phyloP scores from a whole-genome alignment of 2,888 invertebrate species.

The Trilocha varians region DNA sequence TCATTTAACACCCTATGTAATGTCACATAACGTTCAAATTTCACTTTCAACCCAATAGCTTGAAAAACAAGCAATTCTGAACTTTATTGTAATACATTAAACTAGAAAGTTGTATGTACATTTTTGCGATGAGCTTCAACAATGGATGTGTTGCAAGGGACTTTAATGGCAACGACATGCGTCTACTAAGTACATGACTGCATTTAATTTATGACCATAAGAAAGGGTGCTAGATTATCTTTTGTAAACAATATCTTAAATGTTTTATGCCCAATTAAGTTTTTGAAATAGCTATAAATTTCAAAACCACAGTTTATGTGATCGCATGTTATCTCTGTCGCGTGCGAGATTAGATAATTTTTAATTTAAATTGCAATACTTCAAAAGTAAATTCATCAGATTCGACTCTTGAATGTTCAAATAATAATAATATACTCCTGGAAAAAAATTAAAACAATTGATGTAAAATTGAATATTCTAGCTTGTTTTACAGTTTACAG shows the following conservation, averaged over 20 bases:
- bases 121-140: conserved; percentile 15
- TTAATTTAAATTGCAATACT: too few relatives aligned
- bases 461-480: too few relatives aligned
- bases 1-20: neutral
- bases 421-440: too few relatives aligned
- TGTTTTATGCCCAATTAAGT: conserved; percentile 57
- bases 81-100: conserved; percentile 27
- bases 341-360: too few relatives aligned
- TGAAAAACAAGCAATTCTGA: conserved; percentile 14
- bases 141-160: conserved; percentile 44
- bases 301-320: too few relatives aligned
- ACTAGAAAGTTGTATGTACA: conserved; percentile 6
- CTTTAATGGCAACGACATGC: conserved; percentile 59
- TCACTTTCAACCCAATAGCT: neutral
- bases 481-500: too few relatives aligned
- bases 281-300: conserved; percentile 51
- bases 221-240: conserved; percentile 57
- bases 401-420: too few relatives aligned
- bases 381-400: too few relatives aligned
- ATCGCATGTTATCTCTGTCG: too few relatives aligned
- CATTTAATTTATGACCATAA: conserved; percentile 56
- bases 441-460: too few relatives aligned
- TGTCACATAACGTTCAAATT: neutral
- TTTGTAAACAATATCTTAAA: conserved; percentile 65
- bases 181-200: conserved; percentile 42